Evolutionary conservation across 2,113 vertebrate species (phyloP).

Genomic region (Macheiramphus alcinus): DNA sequence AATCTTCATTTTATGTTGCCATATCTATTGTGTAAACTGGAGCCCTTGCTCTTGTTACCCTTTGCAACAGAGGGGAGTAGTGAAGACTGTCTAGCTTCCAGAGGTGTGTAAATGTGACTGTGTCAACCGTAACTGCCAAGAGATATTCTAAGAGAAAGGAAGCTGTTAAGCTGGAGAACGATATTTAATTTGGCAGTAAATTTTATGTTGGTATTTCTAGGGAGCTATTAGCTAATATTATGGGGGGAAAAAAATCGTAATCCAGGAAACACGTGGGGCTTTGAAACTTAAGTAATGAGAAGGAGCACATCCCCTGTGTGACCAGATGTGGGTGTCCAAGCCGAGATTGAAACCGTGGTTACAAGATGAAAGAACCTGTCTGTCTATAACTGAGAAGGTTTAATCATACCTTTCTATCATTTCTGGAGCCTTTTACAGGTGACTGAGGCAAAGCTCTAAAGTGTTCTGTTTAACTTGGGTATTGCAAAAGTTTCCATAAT

Average conservation of each 20-base stretch:
- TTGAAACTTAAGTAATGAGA: not conserved
- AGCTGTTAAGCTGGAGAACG: not conserved
- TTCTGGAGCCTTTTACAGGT: not conserved
- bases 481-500: not conserved
- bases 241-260: not conserved
- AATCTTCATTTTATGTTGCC: not conserved
- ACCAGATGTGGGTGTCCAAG: not conserved
- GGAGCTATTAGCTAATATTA: not conserved
- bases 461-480: not conserved
- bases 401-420: not conserved
- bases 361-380: not conserved
- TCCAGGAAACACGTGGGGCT: not conserved
- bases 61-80: not conserved
- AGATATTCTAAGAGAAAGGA: not conserved
- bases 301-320: not conserved
- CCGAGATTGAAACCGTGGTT: not conserved
- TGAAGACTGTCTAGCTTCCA: not conserved
- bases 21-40: not conserved
- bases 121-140: not conserved
- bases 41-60: not conserved
- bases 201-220: not conserved
- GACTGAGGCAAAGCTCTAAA: not conserved
- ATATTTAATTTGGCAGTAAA: not conserved
- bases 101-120: rapidly evolving
- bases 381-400: not conserved